Percentiles rank a stretch among this genome's conserved stretches.
phyloP scores from a whole-genome alignment of 1,140 invertebrate genomes.

The Muscidifurax raptorellus region DNA sequence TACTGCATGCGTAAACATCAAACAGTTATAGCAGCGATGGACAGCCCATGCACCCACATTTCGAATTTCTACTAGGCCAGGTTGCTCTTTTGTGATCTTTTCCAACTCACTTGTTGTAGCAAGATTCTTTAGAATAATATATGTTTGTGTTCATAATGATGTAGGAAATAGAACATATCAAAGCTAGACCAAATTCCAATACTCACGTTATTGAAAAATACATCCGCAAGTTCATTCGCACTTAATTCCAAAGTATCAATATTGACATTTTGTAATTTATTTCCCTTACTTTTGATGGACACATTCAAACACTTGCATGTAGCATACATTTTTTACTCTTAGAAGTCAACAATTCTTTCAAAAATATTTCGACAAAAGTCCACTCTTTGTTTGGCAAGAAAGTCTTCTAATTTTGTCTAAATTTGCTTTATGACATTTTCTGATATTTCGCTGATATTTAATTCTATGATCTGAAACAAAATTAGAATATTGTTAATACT shows the following conservation, averaged over 20 bases:
- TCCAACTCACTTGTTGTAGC: conserved; percentile 69
- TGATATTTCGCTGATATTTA: not conserved
- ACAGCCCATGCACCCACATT: conserved; percentile 74
- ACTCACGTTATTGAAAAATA: conserved; percentile 72
- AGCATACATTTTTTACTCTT: conserved; percentile 63
- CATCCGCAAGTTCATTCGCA: conserved; percentile 65
- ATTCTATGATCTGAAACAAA: conserved; percentile 36
- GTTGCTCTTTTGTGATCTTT: conserved; percentile 73
- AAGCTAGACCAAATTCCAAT: conserved; percentile 16
- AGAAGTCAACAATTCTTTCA: conserved; percentile 22
- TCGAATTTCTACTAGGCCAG: conserved; percentile 71
- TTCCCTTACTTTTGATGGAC: conserved; percentile 69
- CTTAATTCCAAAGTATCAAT: conserved; percentile 68
- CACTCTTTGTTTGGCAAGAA: conserved; percentile 15
- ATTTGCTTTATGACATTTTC: conserved; percentile 33
- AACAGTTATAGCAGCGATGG: conserved; percentile 74
- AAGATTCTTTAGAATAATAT: conserved; percentile 65
- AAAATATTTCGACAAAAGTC: conserved; percentile 38
- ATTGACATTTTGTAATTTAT: conserved; percentile 67
- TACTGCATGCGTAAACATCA: conserved; percentile 75
- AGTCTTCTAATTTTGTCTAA: not conserved
- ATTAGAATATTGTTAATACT: not conserved
- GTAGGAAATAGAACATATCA: not conserved
- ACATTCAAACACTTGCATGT: conserved; percentile 76
- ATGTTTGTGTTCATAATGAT: conserved; percentile 1